Base-by-base conservation (phyloP, 1,140 invertebrate species). In the Pseudomyrmex sp. region DNA sequence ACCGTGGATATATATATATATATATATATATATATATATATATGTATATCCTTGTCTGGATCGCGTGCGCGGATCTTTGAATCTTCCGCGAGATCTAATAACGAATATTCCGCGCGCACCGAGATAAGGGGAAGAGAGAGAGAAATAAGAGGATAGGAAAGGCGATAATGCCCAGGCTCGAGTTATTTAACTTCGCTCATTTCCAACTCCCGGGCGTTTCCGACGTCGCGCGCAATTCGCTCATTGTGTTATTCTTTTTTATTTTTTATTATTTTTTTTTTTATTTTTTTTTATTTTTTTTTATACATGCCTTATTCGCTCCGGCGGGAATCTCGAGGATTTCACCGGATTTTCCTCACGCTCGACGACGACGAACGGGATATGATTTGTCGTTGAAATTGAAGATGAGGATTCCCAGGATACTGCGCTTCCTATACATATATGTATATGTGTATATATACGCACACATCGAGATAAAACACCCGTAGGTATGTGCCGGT, bases 91-190 rank as follows among this genome's bases (percentile, higher is more conserved):
- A 35, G 35, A 79, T 79, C 54, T 79, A 70, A 79, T 79, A 79
- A 79, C 54, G 63, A 44, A 79, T 70, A 69, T 70, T 79, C 61
- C 18, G 35, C 54, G 65, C 76, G 4, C 35, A 46, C 58, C 61
- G 69, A 84, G 35, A 35, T 35, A 72, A 84, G 75, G 79, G 68
- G 56, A 82, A 62, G 66, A 70, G 68, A 72, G 23, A 85, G 70
- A 61, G 58, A 20, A 15, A 54, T 12, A 26, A 4, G 18, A 58
- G 10, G 18, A 63, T 13, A 65, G 50, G 13, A 13, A n/a, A n/a
- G 18, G 15, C 35, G 46, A 35, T 44, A 56, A 35, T 2, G 18
- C 70, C 35, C 35, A 35, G 18, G 8, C 23, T 82, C 59, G 35
- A 35, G 35, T 35, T 35, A 35, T 35, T 63, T 75, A 82, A 82